Evolutionary conservation across 2,888 invertebrate genomes (phyloP).

Genomic region (Penaeus monodon): DNA sequence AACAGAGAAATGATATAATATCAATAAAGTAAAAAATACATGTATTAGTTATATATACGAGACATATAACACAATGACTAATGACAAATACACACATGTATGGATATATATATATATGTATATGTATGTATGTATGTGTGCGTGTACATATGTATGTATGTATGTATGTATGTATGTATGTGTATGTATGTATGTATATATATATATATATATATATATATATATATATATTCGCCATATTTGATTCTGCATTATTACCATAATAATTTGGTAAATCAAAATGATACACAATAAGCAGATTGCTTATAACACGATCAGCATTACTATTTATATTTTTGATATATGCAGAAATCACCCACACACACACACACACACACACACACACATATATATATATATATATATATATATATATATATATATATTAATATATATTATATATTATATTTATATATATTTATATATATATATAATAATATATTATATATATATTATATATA

Average conservation of each 20-base stretch:
- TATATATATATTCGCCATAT: not conserved
- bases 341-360: too few species aligned
- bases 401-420: conserved; percentile 13
- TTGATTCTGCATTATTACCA: too few species aligned
- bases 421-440: too few species aligned
- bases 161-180: conserved; percentile 49
- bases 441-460: conserved; percentile 56
- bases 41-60: too few species aligned
- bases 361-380: too few species aligned
- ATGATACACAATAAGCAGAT: too few species aligned
- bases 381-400: conserved; percentile 25
- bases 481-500: conserved; percentile 24
- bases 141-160: conserved; percentile 38
- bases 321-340: too few species aligned
- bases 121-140: conserved; percentile 28
- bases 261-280: too few species aligned
- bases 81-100: conserved; percentile 16
- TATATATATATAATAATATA: conserved; percentile 28
- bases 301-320: too few species aligned
- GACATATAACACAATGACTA: not conserved
- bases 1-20: not conserved
- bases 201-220: conserved; percentile 26
- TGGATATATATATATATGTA: conserved; percentile 26
- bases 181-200: conserved; percentile 39
- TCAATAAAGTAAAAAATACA: not conserved